Evolutionary conservation across 1,140 invertebrate species (phyloP).

Genomic region (Bicyclus anynana): DNA sequence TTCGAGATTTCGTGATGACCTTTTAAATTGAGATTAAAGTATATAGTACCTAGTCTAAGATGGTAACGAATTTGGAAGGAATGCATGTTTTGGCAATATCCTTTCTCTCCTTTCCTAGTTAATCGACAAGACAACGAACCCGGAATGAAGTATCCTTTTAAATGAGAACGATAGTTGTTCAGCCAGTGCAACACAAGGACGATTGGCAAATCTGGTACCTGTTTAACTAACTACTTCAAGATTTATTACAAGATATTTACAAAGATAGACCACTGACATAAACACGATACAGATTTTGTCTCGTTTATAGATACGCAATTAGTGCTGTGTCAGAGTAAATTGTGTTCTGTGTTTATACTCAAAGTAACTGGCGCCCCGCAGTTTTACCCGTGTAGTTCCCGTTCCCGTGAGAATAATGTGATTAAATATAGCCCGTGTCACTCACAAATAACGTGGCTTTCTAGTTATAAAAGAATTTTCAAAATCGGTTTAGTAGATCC

Average conservation of each 20-base stretch:
- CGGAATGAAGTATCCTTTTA: background rate
- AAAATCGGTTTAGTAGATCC: too few relatives aligned
- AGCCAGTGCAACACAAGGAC: background rate
- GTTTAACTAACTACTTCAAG: constrained; percentile 3
- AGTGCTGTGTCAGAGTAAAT: background rate
- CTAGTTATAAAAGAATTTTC: too few relatives aligned
- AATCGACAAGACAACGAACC: background rate
- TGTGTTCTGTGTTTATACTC: background rate
- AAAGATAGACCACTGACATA: background rate
- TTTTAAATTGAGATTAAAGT: too few relatives aligned
- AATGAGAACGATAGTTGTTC: background rate
- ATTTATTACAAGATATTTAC: constrained; percentile 3
- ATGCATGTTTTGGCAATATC: background rate
- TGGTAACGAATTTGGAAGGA: background rate
- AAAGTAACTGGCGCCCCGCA: too few relatives aligned
- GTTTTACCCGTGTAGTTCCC: too few relatives aligned
- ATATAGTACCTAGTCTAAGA: too few relatives aligned
- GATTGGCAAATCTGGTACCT: constrained; percentile 1
- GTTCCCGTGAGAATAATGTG: too few relatives aligned
- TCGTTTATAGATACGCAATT: background rate
- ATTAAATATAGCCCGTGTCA: too few relatives aligned
- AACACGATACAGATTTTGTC: background rate
- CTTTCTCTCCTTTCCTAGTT: background rate
- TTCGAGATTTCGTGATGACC: too few relatives aligned
- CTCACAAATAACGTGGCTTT: too few relatives aligned